Evolutionary conservation across 2,888 invertebrate genomes (phyloP), one percentile per base, ranked within the genome.

Genomic region (Scaptomyza polygonia): DNA sequence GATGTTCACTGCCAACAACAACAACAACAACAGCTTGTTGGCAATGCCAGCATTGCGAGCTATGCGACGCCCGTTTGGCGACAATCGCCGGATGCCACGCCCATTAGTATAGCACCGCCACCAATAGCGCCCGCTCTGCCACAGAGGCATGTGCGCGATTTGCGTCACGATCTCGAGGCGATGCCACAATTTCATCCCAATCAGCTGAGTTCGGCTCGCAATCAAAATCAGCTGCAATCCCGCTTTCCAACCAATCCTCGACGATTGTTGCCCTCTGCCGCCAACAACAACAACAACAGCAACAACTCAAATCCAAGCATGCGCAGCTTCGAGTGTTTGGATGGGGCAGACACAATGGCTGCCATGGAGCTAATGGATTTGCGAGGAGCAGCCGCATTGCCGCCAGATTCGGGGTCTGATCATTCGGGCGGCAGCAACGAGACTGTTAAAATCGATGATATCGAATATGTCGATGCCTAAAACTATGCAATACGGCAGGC

Each of bases 371-470:
- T 69, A 25, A 67, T 88, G 81, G 89, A 88, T 67, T 78, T 86
- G 85, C 74, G 85, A n/a, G 79, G 79, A 4, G 77, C 77, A 14
- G 42, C 63, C 12, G 77, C 64, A 39, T 43, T 39, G 64, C 76
- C 58, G 72, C 84, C 51, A 51, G 90, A 91, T 72, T 80, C 86
- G 2, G 86, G 88, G n/a, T 92, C 92, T 11, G 85, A 91, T 88
- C 91, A 92, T 86, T 92, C 92, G 16, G 92, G 92, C 44, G 92
- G 92, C 64, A 92, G 92, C 70, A 86, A 91, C 86, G 90, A 90
- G 71, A 92, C 92, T 51, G 89, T 91, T 48, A 88, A 91, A 86
- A 91, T 92, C 54, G 91, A 91, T 59, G 92, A 92, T 72, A 91
- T 92, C 47, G 87, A 88, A 54, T 92, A 92, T 77, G 91, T 84